Evolutionary conservation across 2,888 invertebrate species (phyloP), one percentile per base, ranked within the genome.

Genomic region (Chymomyza caudatula): DNA sequence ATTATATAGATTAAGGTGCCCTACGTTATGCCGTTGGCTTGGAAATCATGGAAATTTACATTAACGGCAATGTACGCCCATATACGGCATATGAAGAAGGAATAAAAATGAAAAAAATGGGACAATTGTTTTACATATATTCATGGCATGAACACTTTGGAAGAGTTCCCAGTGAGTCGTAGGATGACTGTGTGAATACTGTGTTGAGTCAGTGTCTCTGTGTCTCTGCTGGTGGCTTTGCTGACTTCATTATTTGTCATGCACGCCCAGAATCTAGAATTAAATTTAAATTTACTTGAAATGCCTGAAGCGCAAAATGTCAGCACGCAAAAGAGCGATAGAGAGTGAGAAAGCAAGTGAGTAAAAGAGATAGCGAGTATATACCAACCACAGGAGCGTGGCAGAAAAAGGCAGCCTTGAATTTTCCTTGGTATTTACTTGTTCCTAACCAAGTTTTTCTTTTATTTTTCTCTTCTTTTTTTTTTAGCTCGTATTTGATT

Each of bases 391-490:
- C 29, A 37, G 5, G 8, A 37, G 11, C 11, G 29, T 37, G 29
- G 29, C 29, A 37, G 29, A 37, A 37, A 37, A 37, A 37, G 29
- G 11, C 29, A 37, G 11, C 11, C 65, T 68, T 66, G 56, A 68
- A 55, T 60, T 57, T 58, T 58, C 8, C 19, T 17, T 61, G 22
- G 59, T 44, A 60, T 62, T 73, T 60, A 54, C 70, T 60, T 77
- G 70, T 73, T 74, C 2, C 29, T 37, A 37, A 58, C 29, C 53
- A 47, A 17, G 19, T 56, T 23, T 37, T 44, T 4, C 15, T 52
- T 20, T 22, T 17, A 17, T 56, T 51, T 63, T 63, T 65, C 73
- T 80, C 78, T 86, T 86, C 80, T 86, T 86, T 86, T 86, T 61
- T 53, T 67, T 73, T 63, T 63, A 65, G 47, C 63, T 66, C 65